Conservation (phyloP, 2,888 invertebrate genomes). For the Leptinotarsa peninsularis region DNA sequence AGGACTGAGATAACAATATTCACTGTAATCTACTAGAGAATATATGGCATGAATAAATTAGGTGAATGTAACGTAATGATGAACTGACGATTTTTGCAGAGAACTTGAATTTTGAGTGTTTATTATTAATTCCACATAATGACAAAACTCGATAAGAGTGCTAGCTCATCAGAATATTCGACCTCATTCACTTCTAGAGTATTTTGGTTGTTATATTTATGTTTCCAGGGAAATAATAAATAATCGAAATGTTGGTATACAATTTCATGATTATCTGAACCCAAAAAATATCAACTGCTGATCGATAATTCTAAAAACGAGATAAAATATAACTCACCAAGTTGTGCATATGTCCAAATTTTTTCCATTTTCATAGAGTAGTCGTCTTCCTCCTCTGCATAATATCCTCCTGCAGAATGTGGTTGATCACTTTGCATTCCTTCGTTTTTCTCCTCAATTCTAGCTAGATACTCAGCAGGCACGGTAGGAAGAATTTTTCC, state of each 20-base stretch:
- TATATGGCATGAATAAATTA: no score
- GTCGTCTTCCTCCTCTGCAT: conserved; percentile 74
- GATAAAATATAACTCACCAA: conserved; percentile 61
- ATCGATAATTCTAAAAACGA: not conserved
- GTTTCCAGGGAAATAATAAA: no score
- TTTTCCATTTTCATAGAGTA: conserved; percentile 77
- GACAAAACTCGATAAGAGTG: not conserved
- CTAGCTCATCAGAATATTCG: not conserved
- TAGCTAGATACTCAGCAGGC: conserved; percentile 65
- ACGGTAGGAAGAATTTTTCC: conserved; percentile 70
- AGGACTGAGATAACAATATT: no score
- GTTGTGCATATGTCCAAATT: conserved; percentile 76
- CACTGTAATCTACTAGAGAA: not conserved
- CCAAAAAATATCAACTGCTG: no score
- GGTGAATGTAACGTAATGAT: no score
- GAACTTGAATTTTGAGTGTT: not conserved
- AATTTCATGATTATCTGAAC: no score
- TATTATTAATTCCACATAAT: not conserved
- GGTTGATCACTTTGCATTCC: conserved; percentile 68
- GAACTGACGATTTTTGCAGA: no score
- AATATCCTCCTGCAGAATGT: conserved; percentile 64
- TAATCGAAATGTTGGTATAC: no score
- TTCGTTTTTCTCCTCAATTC: conserved; percentile 59
- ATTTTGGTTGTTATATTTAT: not conserved
- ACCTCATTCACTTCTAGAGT: not conserved